These are phyloP conservation scores for Acipenser oxyrinchus DNA, from an alignment of 2,797 vertebrate genomes.

Conservation along the genomic window DNA sequence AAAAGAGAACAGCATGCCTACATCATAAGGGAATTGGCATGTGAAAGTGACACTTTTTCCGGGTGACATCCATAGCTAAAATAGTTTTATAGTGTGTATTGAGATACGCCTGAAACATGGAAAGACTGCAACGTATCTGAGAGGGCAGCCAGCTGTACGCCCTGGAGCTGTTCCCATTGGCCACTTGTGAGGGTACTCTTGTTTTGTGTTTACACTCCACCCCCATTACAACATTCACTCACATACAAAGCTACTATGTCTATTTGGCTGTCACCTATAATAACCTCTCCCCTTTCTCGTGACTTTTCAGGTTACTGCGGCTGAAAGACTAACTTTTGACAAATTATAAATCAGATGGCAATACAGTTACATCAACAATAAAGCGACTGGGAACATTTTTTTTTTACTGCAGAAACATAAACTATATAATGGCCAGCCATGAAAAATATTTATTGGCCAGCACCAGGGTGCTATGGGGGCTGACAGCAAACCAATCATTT, in stretches of 20 bases:
- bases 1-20: neutral
- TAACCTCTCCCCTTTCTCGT: neutral
- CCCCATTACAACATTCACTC: neutral
- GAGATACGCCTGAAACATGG: slow-evolving; percentile 3
- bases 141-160: neutral
- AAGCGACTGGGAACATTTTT: too few species aligned
- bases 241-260: neutral
- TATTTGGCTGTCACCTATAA: neutral
- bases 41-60: neutral
- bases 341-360: too few species aligned
- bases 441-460: too few species aligned
- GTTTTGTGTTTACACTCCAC: slow-evolving; percentile 8
- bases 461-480: too few species aligned
- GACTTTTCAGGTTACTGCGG: neutral
- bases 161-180: slow-evolving; percentile 8
- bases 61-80: slow-evolving; percentile 6
- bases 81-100: neutral
- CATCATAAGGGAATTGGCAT: neutral
- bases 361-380: too few species aligned
- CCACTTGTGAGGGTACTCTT: neutral
- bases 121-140: slow-evolving; percentile 1
- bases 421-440: too few species aligned
- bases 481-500: too few species aligned
- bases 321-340: too few species aligned
- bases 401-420: too few species aligned